These are phyloP conservation scores for Halichoeres trimaculatus DNA, from an alignment of 2,113 vertebrate genomes.

Conservation along the genomic window DNA sequence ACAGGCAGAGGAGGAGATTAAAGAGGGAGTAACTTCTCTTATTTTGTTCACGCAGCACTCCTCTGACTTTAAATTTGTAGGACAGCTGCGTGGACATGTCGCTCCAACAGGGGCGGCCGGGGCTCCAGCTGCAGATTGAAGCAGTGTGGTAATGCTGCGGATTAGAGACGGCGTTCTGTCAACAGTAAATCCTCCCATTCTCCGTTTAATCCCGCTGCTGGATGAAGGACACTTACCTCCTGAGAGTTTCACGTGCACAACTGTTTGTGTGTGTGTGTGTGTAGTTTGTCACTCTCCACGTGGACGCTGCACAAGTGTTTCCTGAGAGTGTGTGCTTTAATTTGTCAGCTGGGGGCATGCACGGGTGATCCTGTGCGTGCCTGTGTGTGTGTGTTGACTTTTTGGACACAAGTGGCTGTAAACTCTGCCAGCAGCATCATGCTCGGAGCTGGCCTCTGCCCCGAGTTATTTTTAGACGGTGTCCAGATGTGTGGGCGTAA, in stretches of 20 bases:
- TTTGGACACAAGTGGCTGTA: not conserved
- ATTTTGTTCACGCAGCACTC: not conserved
- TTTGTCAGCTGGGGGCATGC: not conserved
- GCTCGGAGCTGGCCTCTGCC: not conserved
- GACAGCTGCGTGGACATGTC: constrained; percentile 18
- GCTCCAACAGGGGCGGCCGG: not conserved
- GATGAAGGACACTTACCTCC: constrained; percentile 59
- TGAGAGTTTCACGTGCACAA: not conserved
- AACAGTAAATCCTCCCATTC: constrained; percentile 54
- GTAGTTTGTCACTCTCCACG: not conserved
- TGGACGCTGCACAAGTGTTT: not conserved
- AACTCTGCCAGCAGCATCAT: not conserved
- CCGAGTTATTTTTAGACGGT: constrained; percentile 1
- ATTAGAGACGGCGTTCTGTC: constrained; percentile 71
- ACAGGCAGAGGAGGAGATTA: not conserved
- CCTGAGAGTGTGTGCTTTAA: not conserved
- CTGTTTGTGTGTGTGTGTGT: not conserved
- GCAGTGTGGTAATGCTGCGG: constrained; percentile 53
- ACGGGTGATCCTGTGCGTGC: too few species aligned
- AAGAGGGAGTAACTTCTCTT: not conserved
- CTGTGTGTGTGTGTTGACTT: not conserved
- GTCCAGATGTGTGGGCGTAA: constrained; percentile 4
- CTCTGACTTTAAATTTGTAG: not conserved
- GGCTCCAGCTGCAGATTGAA: constrained; percentile 58
- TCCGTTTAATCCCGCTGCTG: constrained; percentile 64